Percentiles rank a stretch among this genome's conserved stretches.
Conservation (phyloP, 2,113 vertebrate genomes). For the Rhinichthys klamathensis region DNA sequence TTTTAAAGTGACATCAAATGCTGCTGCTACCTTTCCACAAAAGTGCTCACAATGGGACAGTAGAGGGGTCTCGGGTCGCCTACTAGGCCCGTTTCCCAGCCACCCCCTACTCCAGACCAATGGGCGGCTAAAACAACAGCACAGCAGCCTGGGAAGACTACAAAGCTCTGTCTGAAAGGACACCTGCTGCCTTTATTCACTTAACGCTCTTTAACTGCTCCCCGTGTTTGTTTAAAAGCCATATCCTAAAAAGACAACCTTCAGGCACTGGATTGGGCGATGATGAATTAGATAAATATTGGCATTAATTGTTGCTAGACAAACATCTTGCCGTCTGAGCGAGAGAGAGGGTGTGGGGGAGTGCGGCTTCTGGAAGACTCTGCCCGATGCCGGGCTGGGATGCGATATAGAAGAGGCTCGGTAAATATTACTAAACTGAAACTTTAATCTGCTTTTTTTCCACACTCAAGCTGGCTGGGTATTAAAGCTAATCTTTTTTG, state of each 20-base stretch:
- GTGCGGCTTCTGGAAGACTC: constrained; percentile 61
- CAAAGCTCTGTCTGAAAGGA: constrained; percentile 78
- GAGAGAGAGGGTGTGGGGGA: constrained; percentile 33
- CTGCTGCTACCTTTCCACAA: constrained; percentile 55
- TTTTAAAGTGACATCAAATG: constrained; percentile 52
- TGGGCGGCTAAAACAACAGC: constrained; percentile 79
- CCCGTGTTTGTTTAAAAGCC: constrained; percentile 77
- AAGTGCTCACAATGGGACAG: constrained; percentile 75
- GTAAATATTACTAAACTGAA: constrained; percentile 82
- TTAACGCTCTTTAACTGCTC: constrained; percentile 74
- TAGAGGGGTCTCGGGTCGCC: constrained; percentile 76
- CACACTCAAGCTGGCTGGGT: constrained; percentile 81
- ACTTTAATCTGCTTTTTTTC: constrained; percentile 85
- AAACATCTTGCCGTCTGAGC: constrained; percentile 68
- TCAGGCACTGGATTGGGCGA: constrained; percentile 66
- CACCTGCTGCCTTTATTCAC: constrained; percentile 82
- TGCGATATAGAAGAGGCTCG: constrained; percentile 68
- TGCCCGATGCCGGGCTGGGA: constrained; percentile 59
- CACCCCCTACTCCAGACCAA: constrained; percentile 74
- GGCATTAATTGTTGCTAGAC: constrained; percentile 77
- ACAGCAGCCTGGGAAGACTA: constrained; percentile 73
- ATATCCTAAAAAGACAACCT: constrained; percentile 70
- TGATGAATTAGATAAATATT: constrained; percentile 81
- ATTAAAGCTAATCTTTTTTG: constrained; percentile 84
- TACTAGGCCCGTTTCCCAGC: constrained; percentile 76